Conservation (phyloP, 2,888 invertebrate species). For the Lagria hirta region DNA sequence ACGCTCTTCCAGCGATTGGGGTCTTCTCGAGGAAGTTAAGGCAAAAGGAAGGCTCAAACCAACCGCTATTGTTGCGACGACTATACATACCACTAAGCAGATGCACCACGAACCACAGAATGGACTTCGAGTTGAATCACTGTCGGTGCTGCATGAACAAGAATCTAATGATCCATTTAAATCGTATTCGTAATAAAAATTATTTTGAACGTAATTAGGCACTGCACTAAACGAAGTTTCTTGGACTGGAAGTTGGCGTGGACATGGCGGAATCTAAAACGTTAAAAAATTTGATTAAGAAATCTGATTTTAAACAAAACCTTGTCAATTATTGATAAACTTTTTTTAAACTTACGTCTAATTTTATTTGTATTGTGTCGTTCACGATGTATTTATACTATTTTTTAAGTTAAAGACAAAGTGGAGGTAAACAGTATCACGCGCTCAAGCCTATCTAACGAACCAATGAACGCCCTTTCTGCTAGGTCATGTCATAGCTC, state of each 20-base stretch:
- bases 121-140: constrained; percentile 60
- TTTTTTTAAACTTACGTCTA: too few species aligned
- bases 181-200: constrained; percentile 42
- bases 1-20: constrained; percentile 58
- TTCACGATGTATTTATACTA: too few species aligned
- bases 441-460: too few species aligned
- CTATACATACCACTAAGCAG: constrained; percentile 62
- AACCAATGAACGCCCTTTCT: too few species aligned
- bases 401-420: too few species aligned
- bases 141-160: constrained; percentile 54
- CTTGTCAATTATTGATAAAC: too few species aligned
- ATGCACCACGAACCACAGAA: constrained; percentile 57
- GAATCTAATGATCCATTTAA: constrained; percentile 43
- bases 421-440: too few species aligned
- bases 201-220: constrained; percentile 41
- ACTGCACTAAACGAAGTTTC: constrained; percentile 47
- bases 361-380: too few species aligned
- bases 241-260: constrained; percentile 45
- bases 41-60: constrained; percentile 61
- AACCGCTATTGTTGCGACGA: constrained; percentile 61
- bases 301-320: too few species aligned
- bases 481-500: too few species aligned
- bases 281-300: constrained; percentile 8
- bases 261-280: constrained; percentile 47
- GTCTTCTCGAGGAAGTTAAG: constrained; percentile 42